Base-by-base conservation (phyloP, 2,797 vertebrate genomes). In the Pangasius macronema region DNA sequence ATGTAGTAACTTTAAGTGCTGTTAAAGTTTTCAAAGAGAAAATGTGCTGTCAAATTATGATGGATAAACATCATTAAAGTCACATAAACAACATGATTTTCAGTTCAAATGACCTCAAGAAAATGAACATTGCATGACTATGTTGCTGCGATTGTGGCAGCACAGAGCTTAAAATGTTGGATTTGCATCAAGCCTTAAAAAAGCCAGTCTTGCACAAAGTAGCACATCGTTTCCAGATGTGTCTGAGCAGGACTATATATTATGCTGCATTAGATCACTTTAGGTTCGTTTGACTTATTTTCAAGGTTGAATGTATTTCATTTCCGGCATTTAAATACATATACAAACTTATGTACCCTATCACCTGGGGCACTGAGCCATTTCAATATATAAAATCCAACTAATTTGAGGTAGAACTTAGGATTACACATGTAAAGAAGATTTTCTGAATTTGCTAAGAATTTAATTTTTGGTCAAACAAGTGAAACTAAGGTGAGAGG, bases 191-290 rank as follows among this genome's bases (percentile, higher is more conserved):
- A 86, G 72, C 42, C 73, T 79, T 51, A 68, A 73, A 57, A 30
- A 30, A 85, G 36, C 51, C n/a, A 82, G 51, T 85, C 73, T 88
- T 76, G 84, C 36, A 76, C n/a, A 79, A 68, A 85, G 83, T 53
- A 61, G 73, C 83, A 82, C 65, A 84, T 68, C 84, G 63, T 59
- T 88, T 86, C 89, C 90, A 90, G 86, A 90, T 88, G 89, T 85
- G 51, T 82, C 30, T 79, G 57, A 75, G 57, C 42, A 84, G 77
- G 83, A 55, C 82, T 83, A 59, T 84, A 89, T 63, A 91, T 90
- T 82, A 92, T n/a, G 5, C 76, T 3, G 2, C 88, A 83, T 77
- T 75, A 82, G 89, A 91, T 83, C 65, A 82, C 46, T 81, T 72
- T 83, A 57, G 88, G 84, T 53, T 70, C 68, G 51, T 59, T 61